Percentiles rank a stretch among this genome's conserved stretches.
Conservation (phyloP, 2,113 vertebrate genomes). For the Burhinus oedicnemus region DNA sequence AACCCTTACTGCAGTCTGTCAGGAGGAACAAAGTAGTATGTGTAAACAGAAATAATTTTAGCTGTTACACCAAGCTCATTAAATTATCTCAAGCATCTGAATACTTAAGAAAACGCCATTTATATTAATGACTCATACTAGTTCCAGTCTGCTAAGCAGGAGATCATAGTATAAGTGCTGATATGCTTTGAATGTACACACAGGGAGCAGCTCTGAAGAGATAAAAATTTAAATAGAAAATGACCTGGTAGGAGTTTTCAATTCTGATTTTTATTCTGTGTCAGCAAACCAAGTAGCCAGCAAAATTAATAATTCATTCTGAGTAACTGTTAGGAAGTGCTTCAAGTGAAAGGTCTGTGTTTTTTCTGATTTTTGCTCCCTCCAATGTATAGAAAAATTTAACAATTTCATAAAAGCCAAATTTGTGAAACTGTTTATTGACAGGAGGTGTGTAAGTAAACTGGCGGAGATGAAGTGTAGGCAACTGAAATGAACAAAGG, state of each 20-base stretch:
- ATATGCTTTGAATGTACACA: not conserved
- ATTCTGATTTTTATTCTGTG: not conserved
- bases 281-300: not conserved
- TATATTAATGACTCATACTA: not conserved
- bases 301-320: not conserved
- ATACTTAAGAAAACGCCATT: not conserved
- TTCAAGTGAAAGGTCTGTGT: not conserved
- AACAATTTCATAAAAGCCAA: not conserved
- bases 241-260: not conserved
- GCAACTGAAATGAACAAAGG: not conserved
- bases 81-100: not conserved
- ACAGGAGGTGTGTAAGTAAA: not conserved
- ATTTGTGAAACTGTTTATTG: not conserved
- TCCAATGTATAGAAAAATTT: not conserved
- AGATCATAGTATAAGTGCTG: not conserved
- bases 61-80: not conserved
- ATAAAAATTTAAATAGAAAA: slow-evolving; percentile 18
- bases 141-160: not conserved
- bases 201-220: not conserved
- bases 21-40: not conserved
- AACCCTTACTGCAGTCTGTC: not conserved
- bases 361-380: not conserved
- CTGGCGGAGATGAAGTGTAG: not conserved
- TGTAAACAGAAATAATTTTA: not conserved
- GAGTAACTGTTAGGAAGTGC: not conserved